phyloP scores from a whole-genome alignment of 2,888 invertebrate species.

The Cosmia pyralina region DNA sequence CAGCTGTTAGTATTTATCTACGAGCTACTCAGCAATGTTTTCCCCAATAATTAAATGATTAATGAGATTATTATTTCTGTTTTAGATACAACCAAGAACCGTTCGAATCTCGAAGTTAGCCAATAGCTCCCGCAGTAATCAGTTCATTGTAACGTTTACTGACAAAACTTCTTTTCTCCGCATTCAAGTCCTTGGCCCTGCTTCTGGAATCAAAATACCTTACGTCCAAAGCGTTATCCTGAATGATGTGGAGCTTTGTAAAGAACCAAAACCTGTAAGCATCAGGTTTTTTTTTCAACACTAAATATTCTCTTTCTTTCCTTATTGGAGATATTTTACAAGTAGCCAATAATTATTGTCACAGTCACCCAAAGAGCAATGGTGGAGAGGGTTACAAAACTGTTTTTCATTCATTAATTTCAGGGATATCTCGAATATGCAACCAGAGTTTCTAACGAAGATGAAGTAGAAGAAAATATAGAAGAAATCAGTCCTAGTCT shows the following conservation, averaged over 20 bases:
- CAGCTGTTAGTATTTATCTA: background rate
- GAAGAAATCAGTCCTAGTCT: background rate
- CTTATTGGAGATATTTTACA: background rate
- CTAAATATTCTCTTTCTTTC: background rate
- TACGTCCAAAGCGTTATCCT: background rate
- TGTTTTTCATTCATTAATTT: background rate
- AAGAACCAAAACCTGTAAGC: constrained; percentile 1
- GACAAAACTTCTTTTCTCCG: background rate
- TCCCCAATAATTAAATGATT: background rate
- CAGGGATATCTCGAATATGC: background rate
- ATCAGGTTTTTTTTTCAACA: background rate
- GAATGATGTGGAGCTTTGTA: background rate
- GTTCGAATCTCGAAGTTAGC: background rate
- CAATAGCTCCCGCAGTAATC: background rate
- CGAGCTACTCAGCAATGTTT: constrained; percentile 18
- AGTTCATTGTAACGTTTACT: background rate
- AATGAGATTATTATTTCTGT: background rate
- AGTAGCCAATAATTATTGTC: background rate
- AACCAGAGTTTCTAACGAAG: too few relatives aligned
- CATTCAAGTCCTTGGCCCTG: constrained; percentile 8
- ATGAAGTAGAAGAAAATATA: background rate
- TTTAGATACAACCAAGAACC: background rate
- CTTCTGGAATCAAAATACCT: background rate
- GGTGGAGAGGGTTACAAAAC: background rate
- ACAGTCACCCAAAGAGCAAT: background rate